Conservation (phyloP, 2,888 invertebrate genomes). For the Erebia ligea region DNA sequence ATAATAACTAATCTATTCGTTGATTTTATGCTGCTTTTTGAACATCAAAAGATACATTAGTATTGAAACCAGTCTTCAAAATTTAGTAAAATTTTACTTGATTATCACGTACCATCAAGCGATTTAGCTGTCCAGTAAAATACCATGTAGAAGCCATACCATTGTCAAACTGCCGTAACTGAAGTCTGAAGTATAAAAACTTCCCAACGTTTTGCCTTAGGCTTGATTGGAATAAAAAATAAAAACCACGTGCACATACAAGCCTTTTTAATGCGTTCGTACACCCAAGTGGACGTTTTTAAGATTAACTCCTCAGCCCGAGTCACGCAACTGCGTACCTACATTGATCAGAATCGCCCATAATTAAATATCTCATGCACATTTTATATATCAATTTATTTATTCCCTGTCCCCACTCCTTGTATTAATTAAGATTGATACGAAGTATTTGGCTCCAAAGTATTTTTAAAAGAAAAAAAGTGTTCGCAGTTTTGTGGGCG, state of each 20-base stretch:
- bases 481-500: constrained; percentile 52
- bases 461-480: constrained; percentile 5
- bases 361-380: constrained; percentile 80
- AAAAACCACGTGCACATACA: neutral
- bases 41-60: neutral
- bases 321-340: constrained; percentile 71
- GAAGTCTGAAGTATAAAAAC: neutral
- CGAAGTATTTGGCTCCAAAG: constrained; percentile 51
- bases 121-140: neutral
- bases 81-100: neutral
- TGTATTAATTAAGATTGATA: constrained; percentile 80
- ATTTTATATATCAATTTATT: constrained; percentile 75
- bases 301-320: constrained; percentile 61
- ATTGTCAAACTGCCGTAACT: neutral
- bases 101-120: neutral
- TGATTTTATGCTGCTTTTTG: neutral
- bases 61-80: neutral
- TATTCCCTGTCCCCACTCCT: constrained; percentile 58
- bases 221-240: constrained; percentile 7
- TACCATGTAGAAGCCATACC: neutral
- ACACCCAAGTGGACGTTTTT: constrained; percentile 46
- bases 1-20: neutral
- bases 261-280: constrained; percentile 22
- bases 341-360: constrained; percentile 70
- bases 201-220: neutral